A percentile compares a stretch with the other conserved stretches of the same genome.
Conservation (phyloP, 2,888 invertebrate species). For the Nymphalis c-album region DNA sequence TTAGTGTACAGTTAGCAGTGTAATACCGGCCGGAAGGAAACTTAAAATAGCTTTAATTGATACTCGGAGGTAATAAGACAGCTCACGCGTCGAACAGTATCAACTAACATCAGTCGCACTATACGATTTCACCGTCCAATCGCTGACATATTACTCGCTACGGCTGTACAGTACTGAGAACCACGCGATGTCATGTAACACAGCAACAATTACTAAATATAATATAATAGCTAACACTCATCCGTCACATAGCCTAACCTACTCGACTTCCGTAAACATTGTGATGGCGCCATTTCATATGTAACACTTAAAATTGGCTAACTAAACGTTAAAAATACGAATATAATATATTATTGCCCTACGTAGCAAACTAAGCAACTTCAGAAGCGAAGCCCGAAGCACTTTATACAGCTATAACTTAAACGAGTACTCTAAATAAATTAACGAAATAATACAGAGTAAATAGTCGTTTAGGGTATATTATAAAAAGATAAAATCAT, state of each 20-base stretch:
- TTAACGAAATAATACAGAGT: constrained; percentile 62
- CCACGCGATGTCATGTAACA: constrained; percentile 58
- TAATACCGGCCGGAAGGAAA: constrained; percentile 60
- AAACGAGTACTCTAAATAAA: constrained; percentile 66
- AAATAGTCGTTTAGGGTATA: constrained; percentile 43
- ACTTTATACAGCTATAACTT: constrained; percentile 72
- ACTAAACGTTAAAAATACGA: constrained; percentile 66
- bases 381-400: constrained; percentile 72
- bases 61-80: constrained; percentile 81
- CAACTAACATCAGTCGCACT: constrained; percentile 75
- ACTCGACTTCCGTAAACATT: constrained; percentile 63
- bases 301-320: constrained; percentile 71
- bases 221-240: constrained; percentile 70
- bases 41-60: constrained; percentile 77
- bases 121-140: constrained; percentile 53
- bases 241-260: constrained; percentile 63
- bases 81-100: constrained; percentile 70
- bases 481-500: constrained; percentile 34
- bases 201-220: constrained; percentile 71
- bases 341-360: constrained; percentile 63
- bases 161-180: constrained; percentile 56
- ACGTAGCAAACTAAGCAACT: constrained; percentile 63
- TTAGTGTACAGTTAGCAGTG: constrained; percentile 45
- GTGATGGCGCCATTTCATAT: constrained; percentile 72
- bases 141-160: constrained; percentile 44